Evolutionary conservation across 2,113 vertebrate species (phyloP), one percentile per base, ranked within the genome.

Genomic region (Girardinichthys multiradiatus): DNA sequence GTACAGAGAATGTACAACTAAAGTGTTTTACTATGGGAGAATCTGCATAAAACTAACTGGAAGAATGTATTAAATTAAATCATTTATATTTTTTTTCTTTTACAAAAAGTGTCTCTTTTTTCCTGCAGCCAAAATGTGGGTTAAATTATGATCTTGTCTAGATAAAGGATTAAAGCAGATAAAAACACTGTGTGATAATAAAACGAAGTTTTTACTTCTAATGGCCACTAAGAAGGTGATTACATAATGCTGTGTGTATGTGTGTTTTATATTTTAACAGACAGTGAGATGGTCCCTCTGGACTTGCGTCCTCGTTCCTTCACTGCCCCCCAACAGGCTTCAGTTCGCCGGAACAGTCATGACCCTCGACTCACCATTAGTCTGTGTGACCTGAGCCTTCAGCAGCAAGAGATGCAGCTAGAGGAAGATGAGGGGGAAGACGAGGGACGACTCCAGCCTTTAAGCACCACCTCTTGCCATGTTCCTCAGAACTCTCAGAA

Each of bases 401-500:
- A 95, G 74, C 87, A 87, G 45, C 89, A 89, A 27, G 85, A 87
- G 63, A 70, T 74, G 62, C 81, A 82, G 64, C 81, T 86, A 51
- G 90, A 90, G 3, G 95, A 97, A 10, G 92, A 90, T 14, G 92
- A 90, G 30, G 48, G 48, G 21, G 48, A 54, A 7, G 88, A 92
- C 33, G 96, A 97, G 29, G 93, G 95, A 35, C 87, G 83, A 73
- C 94, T 95, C 42, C 94, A 94, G 0, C 57, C 92, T 3, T 82
- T 81, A 3, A 83, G 78, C 78, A 87, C 89, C 58, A 42, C 91
- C 28, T 95, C 94, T 15, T 96, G 95, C 81, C 95, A 97, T 31
- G 94, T 96, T 77, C 96, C 96, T 0, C 96, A 98, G 90, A 97
- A 97, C 87, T 96, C 95, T 81, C 96, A 96, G 72, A 97, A 97